phyloP scores from a whole-genome alignment of 2,113 vertebrate genomes.

The Oreochromis spilurus region DNA sequence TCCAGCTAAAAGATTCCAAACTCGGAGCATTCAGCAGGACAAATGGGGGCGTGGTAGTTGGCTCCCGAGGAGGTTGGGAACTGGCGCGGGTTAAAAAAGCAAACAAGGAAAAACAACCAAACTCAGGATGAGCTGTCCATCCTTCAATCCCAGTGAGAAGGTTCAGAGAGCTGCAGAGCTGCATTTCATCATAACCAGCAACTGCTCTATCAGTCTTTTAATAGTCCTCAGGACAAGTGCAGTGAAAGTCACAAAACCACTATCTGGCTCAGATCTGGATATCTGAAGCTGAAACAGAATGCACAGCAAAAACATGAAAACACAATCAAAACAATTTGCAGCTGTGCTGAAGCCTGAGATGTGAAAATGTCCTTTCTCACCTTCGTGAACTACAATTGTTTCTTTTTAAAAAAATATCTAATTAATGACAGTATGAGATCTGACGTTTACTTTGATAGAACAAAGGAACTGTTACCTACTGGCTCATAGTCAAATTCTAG shows the following conservation, averaged over 20 bases:
- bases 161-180: neutral
- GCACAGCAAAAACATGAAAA: neutral
- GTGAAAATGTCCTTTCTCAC: rapidly evolving
- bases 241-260: neutral
- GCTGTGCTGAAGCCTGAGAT: neutral
- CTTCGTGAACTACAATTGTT: rapidly evolving
- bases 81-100: neutral
- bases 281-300: neutral
- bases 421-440: neutral
- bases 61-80: constrained; percentile 2
- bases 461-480: neutral
- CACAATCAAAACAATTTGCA: neutral
- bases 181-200: neutral
- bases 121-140: neutral
- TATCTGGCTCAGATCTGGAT: neutral
- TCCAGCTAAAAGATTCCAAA: neutral
- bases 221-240: neutral
- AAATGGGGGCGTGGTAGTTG: constrained; percentile 11
- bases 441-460: neutral
- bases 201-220: neutral
- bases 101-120: neutral
- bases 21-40: constrained; percentile 18
- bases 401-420: rapidly evolving
- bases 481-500: neutral
- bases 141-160: neutral